Base-by-base conservation (phyloP, 2,113 vertebrate species). In the Lontra canadensis region DNA sequence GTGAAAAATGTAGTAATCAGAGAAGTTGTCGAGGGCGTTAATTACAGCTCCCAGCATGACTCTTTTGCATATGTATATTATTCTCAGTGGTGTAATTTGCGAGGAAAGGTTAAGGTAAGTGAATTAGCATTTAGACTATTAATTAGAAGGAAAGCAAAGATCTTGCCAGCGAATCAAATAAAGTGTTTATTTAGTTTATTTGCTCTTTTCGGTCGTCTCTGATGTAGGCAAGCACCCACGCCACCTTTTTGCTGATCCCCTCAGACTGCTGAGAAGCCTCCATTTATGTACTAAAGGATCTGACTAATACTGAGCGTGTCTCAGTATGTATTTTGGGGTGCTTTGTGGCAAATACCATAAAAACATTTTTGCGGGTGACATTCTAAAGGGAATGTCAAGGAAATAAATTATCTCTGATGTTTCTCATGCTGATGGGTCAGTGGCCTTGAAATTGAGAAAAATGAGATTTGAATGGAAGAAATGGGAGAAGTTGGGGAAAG, bases 341-440 rank as follows among this genome's bases (percentile, higher is more conserved):
- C 31, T 97, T 91, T 94, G 29, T 95, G 7, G n/a, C 31, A 67
- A 80, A 59, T 78, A 86, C 12, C 76, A 97, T 36, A 73, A 63
- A 67, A 59, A 6, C 26, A 79, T 97, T 94, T 93, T 44, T 95
- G 67, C 61, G 73, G 59, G 36, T 96, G 79, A 95, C 87, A 92
- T 86, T 91, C 82, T 96, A 86, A 98, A 94, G 14, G n/a, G 47
- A 47, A 55, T 20, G 4, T 83, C 92, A 97, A 95, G 95, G 97
- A 97, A 96, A 96, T 90, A 96, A 96, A 96, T 69, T 88, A 25
- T 89, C 71, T 79, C 59, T 93, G 80, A 87, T 97, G 44, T 96
- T 97, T 94, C 79, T 87, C 63, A 84, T 71, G 80, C 69, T 97
- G 67, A 88, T 90, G 79, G 97, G 97, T 80, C 89, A 94, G 57